These are phyloP conservation scores for Lasiommata megera DNA, from an alignment of 2,888 invertebrate genomes.

Conservation along the genomic window DNA sequence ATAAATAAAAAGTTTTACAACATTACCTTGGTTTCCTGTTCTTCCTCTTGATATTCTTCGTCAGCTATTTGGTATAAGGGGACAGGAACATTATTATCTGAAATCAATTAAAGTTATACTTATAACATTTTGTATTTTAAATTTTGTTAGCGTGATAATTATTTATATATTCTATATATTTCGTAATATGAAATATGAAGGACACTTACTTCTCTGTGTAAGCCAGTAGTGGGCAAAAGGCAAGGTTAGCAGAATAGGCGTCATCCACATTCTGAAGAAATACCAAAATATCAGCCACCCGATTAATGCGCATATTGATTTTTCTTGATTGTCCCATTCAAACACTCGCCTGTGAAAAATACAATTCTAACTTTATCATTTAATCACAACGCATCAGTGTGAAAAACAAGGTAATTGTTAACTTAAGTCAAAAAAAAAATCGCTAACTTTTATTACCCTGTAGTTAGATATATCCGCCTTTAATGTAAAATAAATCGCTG, in stretches of 20 bases:
- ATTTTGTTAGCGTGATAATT: no score
- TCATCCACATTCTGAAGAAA: constrained; percentile 70
- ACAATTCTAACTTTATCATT: neutral
- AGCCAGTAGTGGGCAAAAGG: constrained; percentile 65
- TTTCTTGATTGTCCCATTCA: constrained; percentile 69
- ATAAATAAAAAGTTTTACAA: no score
- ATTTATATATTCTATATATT: no score
- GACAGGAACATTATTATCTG: constrained; percentile 48
- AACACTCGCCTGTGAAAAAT: constrained; percentile 50
- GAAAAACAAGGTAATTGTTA: no score
- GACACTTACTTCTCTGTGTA: constrained; percentile 48
- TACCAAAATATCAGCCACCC: constrained; percentile 69
- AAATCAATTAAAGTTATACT: constrained; percentile 22
- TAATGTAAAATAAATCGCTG: neutral
- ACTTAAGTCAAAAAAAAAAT: no score
- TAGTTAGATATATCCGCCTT: neutral
- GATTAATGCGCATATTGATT: constrained; percentile 54
- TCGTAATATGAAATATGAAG: neutral
- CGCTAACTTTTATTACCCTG: no score
- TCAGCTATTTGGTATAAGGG: constrained; percentile 46
- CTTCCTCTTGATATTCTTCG: constrained; percentile 63
- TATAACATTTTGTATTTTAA: no score
- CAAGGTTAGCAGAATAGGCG: constrained; percentile 53
- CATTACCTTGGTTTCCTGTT: constrained; percentile 34
- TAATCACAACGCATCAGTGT: no score